Evolutionary conservation across 2,888 invertebrate genomes (phyloP).

Genomic region (Orchesella flavescens): DNA sequence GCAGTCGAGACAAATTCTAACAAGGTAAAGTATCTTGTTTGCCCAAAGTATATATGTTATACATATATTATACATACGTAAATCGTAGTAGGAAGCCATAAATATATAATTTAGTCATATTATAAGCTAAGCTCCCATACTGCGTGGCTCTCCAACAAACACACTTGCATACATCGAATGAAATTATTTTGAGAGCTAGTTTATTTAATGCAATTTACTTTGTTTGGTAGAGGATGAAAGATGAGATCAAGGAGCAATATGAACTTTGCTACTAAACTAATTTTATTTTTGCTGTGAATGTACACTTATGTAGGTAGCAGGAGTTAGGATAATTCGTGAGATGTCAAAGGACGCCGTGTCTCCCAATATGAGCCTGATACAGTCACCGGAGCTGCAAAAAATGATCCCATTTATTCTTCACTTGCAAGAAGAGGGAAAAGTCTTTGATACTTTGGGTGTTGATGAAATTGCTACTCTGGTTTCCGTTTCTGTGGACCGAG

Average conservation of each 20-base stretch:
- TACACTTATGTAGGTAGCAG: conserved; percentile 45
- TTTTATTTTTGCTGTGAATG: background rate
- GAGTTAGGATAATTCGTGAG: conserved; percentile 61
- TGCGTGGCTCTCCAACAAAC: too few species aligned
- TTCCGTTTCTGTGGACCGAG: conserved; percentile 60
- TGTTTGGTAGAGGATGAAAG: too few species aligned
- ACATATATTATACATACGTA: too few species aligned
- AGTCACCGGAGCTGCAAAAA: conserved; percentile 59
- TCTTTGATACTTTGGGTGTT: conserved; percentile 58
- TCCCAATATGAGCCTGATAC: conserved; percentile 63
- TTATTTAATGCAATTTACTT: too few species aligned
- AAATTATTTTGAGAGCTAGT: too few species aligned
- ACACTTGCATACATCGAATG: too few species aligned
- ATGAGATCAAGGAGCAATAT: too few species aligned
- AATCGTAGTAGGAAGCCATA: too few species aligned
- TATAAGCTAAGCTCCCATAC: too few species aligned
- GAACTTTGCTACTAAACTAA: too few species aligned
- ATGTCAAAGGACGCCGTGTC: conserved; percentile 62
- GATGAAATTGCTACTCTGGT: conserved; percentile 64
- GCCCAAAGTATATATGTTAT: too few species aligned
- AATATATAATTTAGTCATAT: too few species aligned
- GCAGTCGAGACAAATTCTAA: conserved; percentile 62
- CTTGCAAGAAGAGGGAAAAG: conserved; percentile 60
- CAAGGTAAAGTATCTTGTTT: conserved; percentile 50
- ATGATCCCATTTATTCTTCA: conserved; percentile 63